Conservation (phyloP, 2,888 invertebrate species). For the Eumerus sabulonum region DNA sequence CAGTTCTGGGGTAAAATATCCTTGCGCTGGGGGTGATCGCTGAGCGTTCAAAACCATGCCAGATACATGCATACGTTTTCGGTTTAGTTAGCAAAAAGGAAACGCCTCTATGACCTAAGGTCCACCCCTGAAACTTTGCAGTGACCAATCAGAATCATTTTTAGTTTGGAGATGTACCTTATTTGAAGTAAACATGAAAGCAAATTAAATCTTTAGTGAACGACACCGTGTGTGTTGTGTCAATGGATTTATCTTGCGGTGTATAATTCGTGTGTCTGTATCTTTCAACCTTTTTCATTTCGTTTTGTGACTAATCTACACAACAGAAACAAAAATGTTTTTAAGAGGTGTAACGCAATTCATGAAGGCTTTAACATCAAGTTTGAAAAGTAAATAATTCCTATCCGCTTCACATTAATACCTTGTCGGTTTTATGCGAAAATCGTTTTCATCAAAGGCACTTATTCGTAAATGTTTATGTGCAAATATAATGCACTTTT, state of each 20-base stretch:
- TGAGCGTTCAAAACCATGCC: constrained; percentile 2
- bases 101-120: constrained; percentile 30
- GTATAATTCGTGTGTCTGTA: constrained; percentile 44
- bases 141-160: constrained; percentile 52
- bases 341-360: constrained; percentile 65
- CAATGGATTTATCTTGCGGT: constrained; percentile 60
- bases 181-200: constrained; percentile 48
- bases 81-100: constrained; percentile 17
- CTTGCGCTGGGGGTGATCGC: constrained; percentile 29
- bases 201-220: constrained; percentile 34
- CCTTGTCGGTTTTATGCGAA: background rate
- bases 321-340: constrained; percentile 60
- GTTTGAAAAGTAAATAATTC: constrained; percentile 55
- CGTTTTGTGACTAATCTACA: constrained; percentile 55
- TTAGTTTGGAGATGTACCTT: constrained; percentile 31
- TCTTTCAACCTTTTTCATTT: constrained; percentile 37
- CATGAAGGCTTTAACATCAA: constrained; percentile 49
- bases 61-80: background rate
- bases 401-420: constrained; percentile 34
- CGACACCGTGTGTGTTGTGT: constrained; percentile 43
- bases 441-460: no score
- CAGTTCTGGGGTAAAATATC: constrained; percentile 37
- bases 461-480: no score
- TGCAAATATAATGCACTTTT: no score
- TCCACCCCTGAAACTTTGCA: constrained; percentile 22